Evolutionary conservation across 2,888 invertebrate species (phyloP), one percentile per base, ranked within the genome.

Genomic region (Erannis defoliaria): DNA sequence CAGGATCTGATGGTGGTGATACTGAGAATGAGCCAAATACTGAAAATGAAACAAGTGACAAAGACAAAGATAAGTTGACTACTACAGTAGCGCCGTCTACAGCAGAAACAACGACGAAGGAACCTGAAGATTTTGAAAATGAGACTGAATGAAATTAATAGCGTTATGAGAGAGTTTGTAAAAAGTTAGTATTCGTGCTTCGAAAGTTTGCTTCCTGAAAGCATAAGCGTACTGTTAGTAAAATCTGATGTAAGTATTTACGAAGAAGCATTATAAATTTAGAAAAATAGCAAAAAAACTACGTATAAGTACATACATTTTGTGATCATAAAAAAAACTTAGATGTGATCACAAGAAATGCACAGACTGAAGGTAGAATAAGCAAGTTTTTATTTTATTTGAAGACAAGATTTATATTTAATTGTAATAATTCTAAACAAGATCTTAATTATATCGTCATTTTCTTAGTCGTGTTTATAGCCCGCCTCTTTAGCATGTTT

Each of bases 81-180:
- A 61, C 70, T 21, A 58, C 48, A 19, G 70, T 60, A 14, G 68
- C 70, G 0, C 54, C 68, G 23, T 51, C 38, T 14, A 66, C 63
- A 12, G 68, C 71, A 37, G 73, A 81, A 57, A 16, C 66, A 70
- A 14, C 83, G 80, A 57, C 77, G 26, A 55, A 55, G 5, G 62
- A 62, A 53, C 62, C 76, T 0, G 73, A 77, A 45, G 82, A 76
- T 50, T 80, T 74, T 46, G 86, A 88, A 26, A 89, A 88, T 80
- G 88, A 88, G 81, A 89, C 87, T 80, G 82, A 88, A 68, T 85
- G 66, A 75, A 43, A 38, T 21, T 1, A 37, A 12, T 21, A 5
- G 8, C 10, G 4, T 14, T 6, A 6, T 2, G n/a, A 55, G 14
- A 45, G 12, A 49, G 31, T 29, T 35, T 43, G 33, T 42, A 26